Conservation (phyloP, 2,888 invertebrate species). For the Trisateles emortualis region DNA sequence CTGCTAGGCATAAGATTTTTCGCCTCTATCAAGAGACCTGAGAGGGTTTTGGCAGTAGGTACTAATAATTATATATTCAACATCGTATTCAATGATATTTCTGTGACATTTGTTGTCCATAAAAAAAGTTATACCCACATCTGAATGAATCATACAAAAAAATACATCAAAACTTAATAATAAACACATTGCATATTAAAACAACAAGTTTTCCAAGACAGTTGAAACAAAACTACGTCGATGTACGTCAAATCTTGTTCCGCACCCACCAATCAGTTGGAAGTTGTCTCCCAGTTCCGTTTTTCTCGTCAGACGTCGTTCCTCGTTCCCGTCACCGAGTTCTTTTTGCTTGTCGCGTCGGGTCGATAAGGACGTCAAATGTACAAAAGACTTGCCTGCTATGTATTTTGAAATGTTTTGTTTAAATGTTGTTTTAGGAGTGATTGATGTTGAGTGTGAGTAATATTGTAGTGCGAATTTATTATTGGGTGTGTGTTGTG, state of each 20-base stretch:
- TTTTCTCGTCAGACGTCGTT: conserved; percentile 48
- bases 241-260: conserved; percentile 23
- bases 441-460: conserved; percentile 30
- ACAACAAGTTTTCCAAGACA: background rate
- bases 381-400: conserved; percentile 33
- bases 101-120: no score
- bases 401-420: conserved; percentile 35
- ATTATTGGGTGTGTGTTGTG: no score
- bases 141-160: background rate
- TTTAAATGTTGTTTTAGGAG: conserved; percentile 41
- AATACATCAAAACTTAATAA: background rate
- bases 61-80: no score
- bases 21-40: no score
- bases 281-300: conserved; percentile 44
- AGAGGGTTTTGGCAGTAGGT: no score
- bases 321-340: conserved; percentile 25
- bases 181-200: background rate
- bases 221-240: conserved; percentile 8
- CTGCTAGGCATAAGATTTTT: no score
- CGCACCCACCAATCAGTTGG: conserved; percentile 33
- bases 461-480: background rate
- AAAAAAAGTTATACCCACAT: background rate
- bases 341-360: conserved; percentile 45
- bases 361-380: conserved; percentile 59
- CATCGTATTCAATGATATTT: no score